These are phyloP conservation scores for Lepus oiostolus DNA, from an alignment of 2,797 vertebrate species.

Conservation along the genomic window DNA sequence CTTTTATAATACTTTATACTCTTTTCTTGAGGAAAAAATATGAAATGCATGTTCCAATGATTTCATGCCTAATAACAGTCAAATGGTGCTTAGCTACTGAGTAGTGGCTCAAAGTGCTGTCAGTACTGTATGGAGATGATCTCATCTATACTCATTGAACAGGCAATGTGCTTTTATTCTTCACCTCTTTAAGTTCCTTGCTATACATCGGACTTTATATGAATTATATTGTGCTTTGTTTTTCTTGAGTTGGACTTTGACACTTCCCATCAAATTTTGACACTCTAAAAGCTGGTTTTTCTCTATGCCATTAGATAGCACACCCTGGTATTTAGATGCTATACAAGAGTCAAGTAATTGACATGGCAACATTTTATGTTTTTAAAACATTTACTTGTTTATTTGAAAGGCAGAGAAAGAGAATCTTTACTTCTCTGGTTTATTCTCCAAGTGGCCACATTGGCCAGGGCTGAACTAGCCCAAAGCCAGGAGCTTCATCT, in stretches of 20 bases:
- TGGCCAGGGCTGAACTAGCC: too few relatives aligned
- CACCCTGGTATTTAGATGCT: background rate
- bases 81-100: background rate
- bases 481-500: too few relatives aligned
- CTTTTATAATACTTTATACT: background rate
- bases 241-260: background rate
- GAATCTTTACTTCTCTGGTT: too few relatives aligned
- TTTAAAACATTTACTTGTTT: too few relatives aligned
- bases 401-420: too few relatives aligned
- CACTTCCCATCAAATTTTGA: background rate
- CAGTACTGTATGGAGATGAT: background rate
- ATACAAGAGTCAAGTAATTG: background rate
- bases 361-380: too few relatives aligned
- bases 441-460: too few relatives aligned
- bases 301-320: background rate
- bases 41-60: background rate
- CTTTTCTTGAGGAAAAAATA: background rate
- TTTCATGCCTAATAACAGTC: slow-evolving; percentile 34
- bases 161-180: background rate
- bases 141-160: background rate
- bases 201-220: background rate
- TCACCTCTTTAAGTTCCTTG: background rate
- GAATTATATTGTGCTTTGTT: background rate
- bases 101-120: background rate
- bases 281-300: background rate